These are phyloP conservation scores for Cavia porcellus DNA, from an alignment of 2,113 vertebrate species.

Conservation along the genomic window DNA sequence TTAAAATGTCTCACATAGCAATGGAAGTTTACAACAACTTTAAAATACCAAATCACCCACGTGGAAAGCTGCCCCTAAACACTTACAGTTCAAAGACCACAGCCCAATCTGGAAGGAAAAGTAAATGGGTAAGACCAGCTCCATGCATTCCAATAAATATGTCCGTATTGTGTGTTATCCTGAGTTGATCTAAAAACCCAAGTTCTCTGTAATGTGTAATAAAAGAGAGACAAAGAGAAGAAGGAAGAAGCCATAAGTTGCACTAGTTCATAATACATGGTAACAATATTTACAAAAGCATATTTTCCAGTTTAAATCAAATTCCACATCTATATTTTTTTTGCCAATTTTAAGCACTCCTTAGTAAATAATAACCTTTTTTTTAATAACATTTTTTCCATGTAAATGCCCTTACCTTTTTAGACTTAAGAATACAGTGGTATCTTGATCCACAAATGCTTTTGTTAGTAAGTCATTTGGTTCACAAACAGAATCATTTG, in stretches of 20 bases:
- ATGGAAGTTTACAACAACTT: background rate
- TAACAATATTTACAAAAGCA: background rate
- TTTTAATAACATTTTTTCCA: conserved; percentile 8
- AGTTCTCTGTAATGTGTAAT: conserved; percentile 89
- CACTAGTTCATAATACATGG: background rate
- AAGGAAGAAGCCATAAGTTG: background rate
- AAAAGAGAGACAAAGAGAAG: background rate
- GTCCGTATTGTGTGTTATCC: conserved; percentile 97
- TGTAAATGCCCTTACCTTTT: background rate
- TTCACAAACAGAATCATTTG: background rate
- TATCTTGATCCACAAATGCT: background rate
- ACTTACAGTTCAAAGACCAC: conserved; percentile 98
- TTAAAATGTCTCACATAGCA: background rate
- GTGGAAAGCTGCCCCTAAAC: background rate
- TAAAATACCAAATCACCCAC: background rate
- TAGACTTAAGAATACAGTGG: background rate
- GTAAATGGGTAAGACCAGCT: conserved; percentile 97
- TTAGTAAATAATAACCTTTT: background rate
- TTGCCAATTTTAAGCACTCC: background rate
- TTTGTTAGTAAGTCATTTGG: background rate
- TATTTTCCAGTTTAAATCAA: background rate
- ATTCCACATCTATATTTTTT: background rate
- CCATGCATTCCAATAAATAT: conserved; percentile 99
- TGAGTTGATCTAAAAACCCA: conserved; percentile 94
- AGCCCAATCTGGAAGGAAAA: conserved; percentile 99